Percentiles rank a stretch among this genome's conserved stretches.
Conservation (phyloP, 2,888 invertebrate species). For the Drosophila hamatofila region DNA sequence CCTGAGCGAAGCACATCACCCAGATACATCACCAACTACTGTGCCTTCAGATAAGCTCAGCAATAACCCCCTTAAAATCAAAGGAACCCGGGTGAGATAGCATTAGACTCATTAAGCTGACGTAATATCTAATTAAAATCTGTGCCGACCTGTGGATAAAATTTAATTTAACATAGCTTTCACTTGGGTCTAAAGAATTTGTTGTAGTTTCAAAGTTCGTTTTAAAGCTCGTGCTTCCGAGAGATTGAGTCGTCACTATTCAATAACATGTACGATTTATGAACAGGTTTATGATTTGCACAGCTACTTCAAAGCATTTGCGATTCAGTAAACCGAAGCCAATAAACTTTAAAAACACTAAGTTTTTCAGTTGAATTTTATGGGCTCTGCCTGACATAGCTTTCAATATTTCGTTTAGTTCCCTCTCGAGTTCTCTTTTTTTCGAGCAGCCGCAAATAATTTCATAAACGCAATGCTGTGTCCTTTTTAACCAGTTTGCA, state of each 20-base stretch:
- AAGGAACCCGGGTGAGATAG: constrained; percentile 29
- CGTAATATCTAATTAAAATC: constrained; percentile 74
- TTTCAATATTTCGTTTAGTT: constrained; percentile 22
- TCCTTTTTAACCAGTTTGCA: constrained; percentile 58
- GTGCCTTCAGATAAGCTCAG: constrained; percentile 3
- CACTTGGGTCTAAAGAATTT: background rate
- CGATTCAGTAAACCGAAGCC: constrained; percentile 56
- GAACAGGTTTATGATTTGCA: constrained; percentile 42
- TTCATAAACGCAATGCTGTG: constrained; percentile 61
- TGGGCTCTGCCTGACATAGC: constrained; percentile 34
- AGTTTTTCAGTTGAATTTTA: constrained; percentile 13
- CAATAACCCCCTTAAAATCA: constrained; percentile 7
- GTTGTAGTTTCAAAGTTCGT: background rate
- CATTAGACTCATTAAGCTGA: constrained; percentile 63
- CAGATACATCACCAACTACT: background rate
- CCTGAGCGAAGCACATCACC: constrained; percentile 1
- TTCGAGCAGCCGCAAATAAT: constrained; percentile 47
- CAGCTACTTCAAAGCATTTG: constrained; percentile 41
- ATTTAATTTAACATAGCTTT: constrained; percentile 44
- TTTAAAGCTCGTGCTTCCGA: too few relatives aligned
- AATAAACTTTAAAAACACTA: constrained; percentile 34
- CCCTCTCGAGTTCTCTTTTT: constrained; percentile 1
- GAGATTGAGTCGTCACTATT: background rate
- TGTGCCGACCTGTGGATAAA: constrained; percentile 44
- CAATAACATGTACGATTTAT: constrained; percentile 45